These are phyloP conservation scores for Diabrotica balteata DNA, from an alignment of 2,888 invertebrate genomes.

Conservation along the genomic window DNA sequence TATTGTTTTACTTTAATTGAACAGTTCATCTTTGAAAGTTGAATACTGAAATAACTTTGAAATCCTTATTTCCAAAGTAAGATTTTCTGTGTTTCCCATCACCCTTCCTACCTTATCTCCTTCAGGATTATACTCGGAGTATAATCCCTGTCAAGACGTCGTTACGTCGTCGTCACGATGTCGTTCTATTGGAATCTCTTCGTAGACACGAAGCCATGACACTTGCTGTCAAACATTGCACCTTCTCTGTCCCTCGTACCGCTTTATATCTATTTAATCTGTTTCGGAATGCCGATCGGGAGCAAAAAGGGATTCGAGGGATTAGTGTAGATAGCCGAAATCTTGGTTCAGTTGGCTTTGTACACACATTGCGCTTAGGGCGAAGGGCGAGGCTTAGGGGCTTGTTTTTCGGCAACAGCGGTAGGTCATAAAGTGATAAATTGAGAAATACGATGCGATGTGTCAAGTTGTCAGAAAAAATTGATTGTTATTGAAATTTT, in stretches of 20 bases:
- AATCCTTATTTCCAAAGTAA: too few relatives aligned
- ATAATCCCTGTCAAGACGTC: conserved; percentile 23
- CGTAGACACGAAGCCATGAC: conserved; percentile 14
- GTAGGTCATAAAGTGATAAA: too few relatives aligned
- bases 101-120: not conserved
- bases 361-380: not conserved
- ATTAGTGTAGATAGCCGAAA: conserved; percentile 17
- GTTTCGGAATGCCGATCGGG: conserved; percentile 14
- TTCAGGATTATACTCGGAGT: conserved; percentile 14
- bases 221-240: conserved; percentile 19
- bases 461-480: not conserved
- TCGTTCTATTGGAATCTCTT: conserved; percentile 6
- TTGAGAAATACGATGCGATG: too few relatives aligned
- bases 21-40: too few relatives aligned
- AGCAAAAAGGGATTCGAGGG: conserved; percentile 17
- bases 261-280: conserved; percentile 17
- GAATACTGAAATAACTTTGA: too few relatives aligned
- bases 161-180: conserved; percentile 3
- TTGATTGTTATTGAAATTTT: not conserved
- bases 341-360: conserved; percentile 1
- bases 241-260: conserved; percentile 5
- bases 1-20: too few relatives aligned
- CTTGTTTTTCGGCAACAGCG: too few relatives aligned
- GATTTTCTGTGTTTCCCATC: too few relatives aligned
- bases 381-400: too few relatives aligned